Evolutionary conservation across 2,113 vertebrate species (phyloP).

Genomic region (Elephas maximus): DNA sequence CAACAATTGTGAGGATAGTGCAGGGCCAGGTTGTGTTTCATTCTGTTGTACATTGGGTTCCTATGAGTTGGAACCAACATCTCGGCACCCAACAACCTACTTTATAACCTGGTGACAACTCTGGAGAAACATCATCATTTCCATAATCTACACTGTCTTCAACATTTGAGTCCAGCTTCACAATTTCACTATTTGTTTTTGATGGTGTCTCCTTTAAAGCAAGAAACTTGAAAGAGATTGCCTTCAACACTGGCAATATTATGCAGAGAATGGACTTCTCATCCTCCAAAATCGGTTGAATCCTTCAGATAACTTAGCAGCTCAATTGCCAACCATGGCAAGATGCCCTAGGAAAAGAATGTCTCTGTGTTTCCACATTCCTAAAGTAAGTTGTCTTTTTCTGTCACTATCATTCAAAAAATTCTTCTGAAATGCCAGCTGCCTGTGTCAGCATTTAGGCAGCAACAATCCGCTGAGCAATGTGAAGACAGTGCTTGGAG

Average conservation of each 20-base stretch:
- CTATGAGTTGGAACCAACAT: no score
- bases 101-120: not conserved
- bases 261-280: not conserved
- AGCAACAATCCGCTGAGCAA: not conserved
- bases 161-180: rapidly evolving
- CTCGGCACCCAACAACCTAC: not conserved
- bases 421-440: not conserved
- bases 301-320: not conserved
- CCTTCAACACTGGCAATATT: rapidly evolving
- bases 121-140: not conserved
- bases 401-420: not conserved
- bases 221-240: not conserved
- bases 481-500: not conserved
- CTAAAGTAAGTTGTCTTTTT: not conserved
- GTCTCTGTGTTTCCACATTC: not conserved
- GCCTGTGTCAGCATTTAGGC: not conserved
- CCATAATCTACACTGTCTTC: rapidly evolving
- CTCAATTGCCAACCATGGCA: not conserved
- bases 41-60: no score
- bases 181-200: not conserved
- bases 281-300: not conserved
- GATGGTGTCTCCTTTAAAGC: not conserved
- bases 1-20: no score
- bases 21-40: no score
- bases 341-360: not conserved